Base-by-base conservation (phyloP, 2,797 vertebrate species). In the Chrosomus eos region DNA sequence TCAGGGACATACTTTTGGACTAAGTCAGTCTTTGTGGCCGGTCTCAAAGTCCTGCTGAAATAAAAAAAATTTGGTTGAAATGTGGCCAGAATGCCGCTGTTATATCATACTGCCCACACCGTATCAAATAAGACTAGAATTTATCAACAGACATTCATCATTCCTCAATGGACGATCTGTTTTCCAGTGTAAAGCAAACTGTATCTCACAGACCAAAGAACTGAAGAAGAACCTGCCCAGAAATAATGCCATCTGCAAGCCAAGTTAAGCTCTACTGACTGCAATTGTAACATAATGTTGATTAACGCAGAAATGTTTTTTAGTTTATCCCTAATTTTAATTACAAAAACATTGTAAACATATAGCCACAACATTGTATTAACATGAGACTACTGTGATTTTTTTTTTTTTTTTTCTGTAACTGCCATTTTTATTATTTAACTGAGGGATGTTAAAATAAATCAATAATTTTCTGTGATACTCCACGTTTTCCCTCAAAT, bases 61-160 rank as follows among this genome's bases (percentile, higher is more conserved):
- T 81, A 53, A n/a, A n/a, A n/a, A n/a, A n/a, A n/a, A n/a, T 16
- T 21, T 68, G 8, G 33, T 40, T 53, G 66, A 55, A 81, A 71
- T 81, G 68, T 26, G 1, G 11, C 10, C 67, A 72, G 28, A 73
- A 73, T 48, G 55, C 38, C 3, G 7, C 19, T 2, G 7, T 60
- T 60, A 72, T 43, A 81, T 72, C 51, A 81, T 28, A 81, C 36
- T 31, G 80, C n/a, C 10, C 51, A 43, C 67, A 60, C 67, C 1
- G 18, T 67, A 31, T 58, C 36, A 71, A 71, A 55, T 53, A 70
- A 5, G 9, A 70, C 8, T 13, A 6, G 3, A 19, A 62, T 81
- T 31, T 21, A 45, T 40, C 36, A 58, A 28, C 7, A 31, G 23
- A 36, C 48, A 53, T 40, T 40, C 67, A 38, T 76, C 21, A n/a